Evolutionary conservation across 2,113 vertebrate genomes (phyloP).

Genomic region (Centrocercus urophasianus): DNA sequence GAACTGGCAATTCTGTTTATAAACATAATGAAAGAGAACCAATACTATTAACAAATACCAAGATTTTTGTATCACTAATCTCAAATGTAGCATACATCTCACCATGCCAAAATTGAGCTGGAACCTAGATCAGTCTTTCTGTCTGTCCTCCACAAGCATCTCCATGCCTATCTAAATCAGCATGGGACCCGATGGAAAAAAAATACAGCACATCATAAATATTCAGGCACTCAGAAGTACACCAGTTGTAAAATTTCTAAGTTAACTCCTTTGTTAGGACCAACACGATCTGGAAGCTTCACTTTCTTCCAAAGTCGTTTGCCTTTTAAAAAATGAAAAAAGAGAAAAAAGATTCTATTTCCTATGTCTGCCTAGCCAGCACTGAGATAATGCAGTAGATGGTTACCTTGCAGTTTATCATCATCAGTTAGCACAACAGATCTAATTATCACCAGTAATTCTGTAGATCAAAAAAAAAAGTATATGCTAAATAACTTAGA

Average conservation of each 20-base stretch:
- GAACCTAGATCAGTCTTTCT: background rate
- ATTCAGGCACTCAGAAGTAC: background rate
- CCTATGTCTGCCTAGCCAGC: background rate
- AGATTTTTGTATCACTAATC: background rate
- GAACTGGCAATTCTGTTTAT: background rate
- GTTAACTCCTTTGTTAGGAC: background rate
- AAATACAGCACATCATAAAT: background rate
- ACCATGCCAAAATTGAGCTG: background rate
- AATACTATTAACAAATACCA: background rate
- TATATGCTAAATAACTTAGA: background rate
- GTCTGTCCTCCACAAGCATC: background rate
- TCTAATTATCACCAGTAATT: background rate
- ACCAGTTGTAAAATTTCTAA: background rate
- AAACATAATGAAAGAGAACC: slow-evolving; percentile 9
- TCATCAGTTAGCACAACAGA: background rate
- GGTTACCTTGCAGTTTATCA: background rate
- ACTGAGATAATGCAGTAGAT: background rate
- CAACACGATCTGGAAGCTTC: background rate
- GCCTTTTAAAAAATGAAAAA: background rate
- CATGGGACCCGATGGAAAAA: background rate
- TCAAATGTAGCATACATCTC: background rate
- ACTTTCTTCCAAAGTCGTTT: background rate
- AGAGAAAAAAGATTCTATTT: background rate
- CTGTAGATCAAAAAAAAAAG: background rate
- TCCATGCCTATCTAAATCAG: background rate